Conservation (phyloP, 92 coral and sea anemone genomes). For the Phenganax stokvisi region DNA sequence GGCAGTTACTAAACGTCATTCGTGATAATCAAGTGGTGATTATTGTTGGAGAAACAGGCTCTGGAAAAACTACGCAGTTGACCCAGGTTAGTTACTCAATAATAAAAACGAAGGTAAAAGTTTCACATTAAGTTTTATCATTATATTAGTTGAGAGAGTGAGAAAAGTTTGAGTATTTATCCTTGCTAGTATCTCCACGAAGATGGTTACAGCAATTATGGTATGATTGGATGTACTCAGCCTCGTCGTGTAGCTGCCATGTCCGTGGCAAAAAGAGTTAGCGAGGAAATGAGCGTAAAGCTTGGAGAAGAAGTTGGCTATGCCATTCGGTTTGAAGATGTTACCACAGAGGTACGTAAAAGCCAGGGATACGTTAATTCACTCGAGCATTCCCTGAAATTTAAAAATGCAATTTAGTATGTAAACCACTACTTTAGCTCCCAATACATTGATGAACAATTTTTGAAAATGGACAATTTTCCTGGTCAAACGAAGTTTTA, state of each 20-base stretch:
- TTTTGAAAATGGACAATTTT: no score
- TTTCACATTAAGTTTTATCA: neutral
- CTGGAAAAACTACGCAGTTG: constrained; percentile 93
- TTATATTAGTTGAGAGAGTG: neutral
- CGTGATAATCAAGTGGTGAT: constrained; percentile 99
- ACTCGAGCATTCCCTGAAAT: no score
- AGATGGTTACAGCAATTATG: constrained; percentile 96
- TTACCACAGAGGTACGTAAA: constrained; percentile 67
- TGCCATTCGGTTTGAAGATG: constrained; percentile 98
- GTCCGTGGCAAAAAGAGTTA: constrained; percentile 99
- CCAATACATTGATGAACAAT: no score
- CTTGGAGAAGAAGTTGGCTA: constrained; percentile 96
- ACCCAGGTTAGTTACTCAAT: constrained; percentile 64
- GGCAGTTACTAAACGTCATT: constrained; percentile 75
- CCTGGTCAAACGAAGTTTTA: no score
- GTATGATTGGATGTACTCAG: constrained; percentile 97
- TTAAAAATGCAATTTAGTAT: neutral
- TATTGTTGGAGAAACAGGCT: constrained; percentile 97
- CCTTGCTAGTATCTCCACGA: constrained; percentile 81
- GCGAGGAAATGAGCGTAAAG: constrained; percentile 74
- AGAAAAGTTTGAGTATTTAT: neutral
- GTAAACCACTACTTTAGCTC: no score
- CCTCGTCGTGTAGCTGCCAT: constrained; percentile 99
- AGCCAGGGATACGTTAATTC: neutral
- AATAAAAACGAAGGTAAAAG: neutral